phyloP scores from a whole-genome alignment of 1,140 invertebrate species.

The Drosophila busckii region DNA sequence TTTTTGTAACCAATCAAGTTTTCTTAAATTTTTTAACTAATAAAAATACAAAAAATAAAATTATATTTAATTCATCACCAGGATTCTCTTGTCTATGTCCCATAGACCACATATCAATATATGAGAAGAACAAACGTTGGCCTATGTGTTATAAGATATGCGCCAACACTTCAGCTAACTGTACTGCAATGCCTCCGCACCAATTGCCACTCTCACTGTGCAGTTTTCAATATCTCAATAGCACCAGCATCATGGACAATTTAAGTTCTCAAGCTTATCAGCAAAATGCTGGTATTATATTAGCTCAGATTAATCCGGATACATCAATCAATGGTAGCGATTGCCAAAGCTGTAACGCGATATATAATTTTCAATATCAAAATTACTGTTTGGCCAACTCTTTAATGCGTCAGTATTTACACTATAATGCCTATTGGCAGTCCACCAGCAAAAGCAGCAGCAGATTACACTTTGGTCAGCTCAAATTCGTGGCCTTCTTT shows the following conservation, averaged over 20 bases:
- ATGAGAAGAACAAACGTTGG: conserved; percentile 53
- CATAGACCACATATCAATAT: conserved; percentile 34
- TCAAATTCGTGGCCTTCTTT: conserved; percentile 76
- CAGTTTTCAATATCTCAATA: conserved; percentile 37
- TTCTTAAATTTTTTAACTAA: no score
- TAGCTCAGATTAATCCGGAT: conserved; percentile 33
- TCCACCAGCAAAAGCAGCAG: conserved; percentile 11
- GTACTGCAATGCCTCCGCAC: conserved; percentile 21
- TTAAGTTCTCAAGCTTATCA: conserved; percentile 21
- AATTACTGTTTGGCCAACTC: conserved; percentile 66
- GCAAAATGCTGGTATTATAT: conserved; percentile 23
- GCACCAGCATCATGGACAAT: conserved; percentile 20
- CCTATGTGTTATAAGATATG: conserved; percentile 53
- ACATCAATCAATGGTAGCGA: conserved; percentile 33
- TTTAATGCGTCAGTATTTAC: conserved; percentile 61
- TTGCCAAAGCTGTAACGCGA: conserved; percentile 48
- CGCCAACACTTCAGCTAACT: conserved; percentile 13
- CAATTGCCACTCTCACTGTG: conserved; percentile 13
- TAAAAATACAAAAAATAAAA: no score
- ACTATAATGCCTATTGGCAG: conserved; percentile 71
- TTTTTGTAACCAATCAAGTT: no score
- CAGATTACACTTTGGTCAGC: conserved; percentile 53
- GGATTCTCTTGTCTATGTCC: conserved; percentile 61
- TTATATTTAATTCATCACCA: conserved; percentile 1
- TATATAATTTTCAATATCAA: conserved; percentile 60